Conservation (phyloP, 2,888 invertebrate species). For the Leptinotarsa juncta region DNA sequence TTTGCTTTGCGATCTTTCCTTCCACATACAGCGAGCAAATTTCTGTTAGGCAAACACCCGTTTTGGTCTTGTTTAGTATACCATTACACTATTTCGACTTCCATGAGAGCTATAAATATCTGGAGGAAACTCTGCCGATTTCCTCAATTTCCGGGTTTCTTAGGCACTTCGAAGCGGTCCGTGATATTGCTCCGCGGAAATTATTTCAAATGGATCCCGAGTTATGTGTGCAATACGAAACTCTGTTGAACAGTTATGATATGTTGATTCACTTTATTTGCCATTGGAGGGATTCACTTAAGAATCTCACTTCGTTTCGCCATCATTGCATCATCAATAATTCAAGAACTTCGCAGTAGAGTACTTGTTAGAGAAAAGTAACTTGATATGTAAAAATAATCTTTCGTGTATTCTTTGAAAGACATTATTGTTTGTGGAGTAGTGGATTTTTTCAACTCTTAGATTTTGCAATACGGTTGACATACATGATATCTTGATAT, state of each 20-base stretch:
- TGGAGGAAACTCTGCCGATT: not conserved
- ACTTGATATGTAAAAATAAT: too few species aligned
- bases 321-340: not conserved
- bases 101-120: conserved; percentile 5
- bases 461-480: too few species aligned
- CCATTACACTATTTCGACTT: not conserved
- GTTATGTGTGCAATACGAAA: conserved; percentile 5
- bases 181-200: not conserved
- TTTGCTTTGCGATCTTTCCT: not conserved
- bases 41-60: not conserved
- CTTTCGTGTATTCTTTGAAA: too few species aligned
- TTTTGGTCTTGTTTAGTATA: not conserved
- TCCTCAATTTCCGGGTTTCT: conserved; percentile 2
- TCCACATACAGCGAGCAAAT: not conserved
- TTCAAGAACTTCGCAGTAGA: too few species aligned
- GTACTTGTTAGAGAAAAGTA: too few species aligned
- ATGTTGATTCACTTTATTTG: not conserved
- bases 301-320: not conserved
- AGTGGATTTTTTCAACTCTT: too few species aligned
- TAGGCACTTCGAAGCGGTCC: not conserved
- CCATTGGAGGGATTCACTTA: not conserved
- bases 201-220: conserved; percentile 2
- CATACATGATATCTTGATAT: too few species aligned
- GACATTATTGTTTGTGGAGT: too few species aligned
- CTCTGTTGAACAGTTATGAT: not conserved